These are phyloP conservation scores for Toxonevra muliebris DNA, from an alignment of 2,888 invertebrate genomes.

Conservation along the genomic window DNA sequence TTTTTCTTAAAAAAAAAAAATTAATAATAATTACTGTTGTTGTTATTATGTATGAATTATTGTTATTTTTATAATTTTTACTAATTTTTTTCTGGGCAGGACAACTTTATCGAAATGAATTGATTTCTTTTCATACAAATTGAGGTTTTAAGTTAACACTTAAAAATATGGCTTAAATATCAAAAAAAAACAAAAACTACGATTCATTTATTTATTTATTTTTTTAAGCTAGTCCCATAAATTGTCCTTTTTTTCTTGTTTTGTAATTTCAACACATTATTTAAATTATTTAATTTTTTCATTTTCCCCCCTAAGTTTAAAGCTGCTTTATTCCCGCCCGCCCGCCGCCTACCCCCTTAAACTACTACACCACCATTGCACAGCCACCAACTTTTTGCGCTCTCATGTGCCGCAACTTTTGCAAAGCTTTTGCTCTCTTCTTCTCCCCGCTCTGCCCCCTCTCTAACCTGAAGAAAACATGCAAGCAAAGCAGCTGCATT, in stretches of 20 bases:
- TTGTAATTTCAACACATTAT: too few species aligned
- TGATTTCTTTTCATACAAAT: slow-evolving; percentile 10
- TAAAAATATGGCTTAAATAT: slow-evolving; percentile 19
- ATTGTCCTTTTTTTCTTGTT: too few species aligned
- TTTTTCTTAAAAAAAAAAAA: slow-evolving; percentile 11
- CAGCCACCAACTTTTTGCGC: slow-evolving; percentile 16
- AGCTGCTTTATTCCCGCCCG: too few species aligned
- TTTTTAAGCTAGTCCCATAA: too few species aligned
- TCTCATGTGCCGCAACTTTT: slow-evolving; percentile 24
- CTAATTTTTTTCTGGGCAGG: slow-evolving; percentile 17
- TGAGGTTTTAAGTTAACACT: slow-evolving; percentile 13
- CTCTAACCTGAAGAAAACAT: too few species aligned
- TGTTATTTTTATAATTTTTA: slow-evolving; percentile 16
- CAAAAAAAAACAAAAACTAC: slow-evolving; percentile 2
- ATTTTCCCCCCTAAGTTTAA: too few species aligned
- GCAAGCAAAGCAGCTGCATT: too few species aligned
- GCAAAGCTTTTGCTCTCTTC: slow-evolving; percentile 39
- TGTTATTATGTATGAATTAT: slow-evolving; percentile 13
- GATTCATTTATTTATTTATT: too few species aligned
- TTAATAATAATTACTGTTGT: slow-evolving; percentile 11
- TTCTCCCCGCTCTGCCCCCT: too few species aligned
- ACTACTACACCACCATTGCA: neutral
- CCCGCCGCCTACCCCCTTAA: too few species aligned
- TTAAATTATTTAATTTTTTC: too few species aligned
- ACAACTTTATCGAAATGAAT: neutral